phyloP scores from a whole-genome alignment of 2,888 invertebrate species.

The Melanostoma scalare region DNA sequence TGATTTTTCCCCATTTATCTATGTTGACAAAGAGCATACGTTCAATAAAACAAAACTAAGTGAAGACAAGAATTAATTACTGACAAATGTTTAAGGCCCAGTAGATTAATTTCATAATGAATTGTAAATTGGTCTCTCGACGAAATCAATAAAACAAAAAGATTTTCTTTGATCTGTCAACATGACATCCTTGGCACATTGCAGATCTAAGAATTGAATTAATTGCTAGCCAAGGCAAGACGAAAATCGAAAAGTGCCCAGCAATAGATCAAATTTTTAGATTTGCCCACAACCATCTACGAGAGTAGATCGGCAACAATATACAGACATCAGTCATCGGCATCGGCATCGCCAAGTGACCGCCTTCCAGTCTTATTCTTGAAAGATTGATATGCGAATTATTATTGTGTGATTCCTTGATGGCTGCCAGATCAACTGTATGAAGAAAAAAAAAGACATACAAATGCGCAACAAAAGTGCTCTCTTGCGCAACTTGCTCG shows the following conservation, averaged over 20 bases:
- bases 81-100: constrained; percentile 54
- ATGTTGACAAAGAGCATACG: constrained; percentile 39
- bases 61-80: constrained; percentile 68
- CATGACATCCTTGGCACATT: constrained; percentile 66
- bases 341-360: background rate
- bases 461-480: constrained; percentile 40
- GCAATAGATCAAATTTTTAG: constrained; percentile 56
- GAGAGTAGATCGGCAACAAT: background rate
- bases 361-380: constrained; percentile 2
- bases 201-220: constrained; percentile 40
- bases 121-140: constrained; percentile 39
- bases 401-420: constrained; percentile 62
- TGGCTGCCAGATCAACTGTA: constrained; percentile 60
- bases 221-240: constrained; percentile 25
- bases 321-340: background rate
- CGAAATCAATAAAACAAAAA: constrained; percentile 27
- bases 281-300: constrained; percentile 13
- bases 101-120: constrained; percentile 45
- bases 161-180: constrained; percentile 33
- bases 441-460: background rate
- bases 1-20: constrained; percentile 49
- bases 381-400: constrained; percentile 62
- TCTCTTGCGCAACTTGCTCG: constrained; percentile 41
- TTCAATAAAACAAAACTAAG: constrained; percentile 12
- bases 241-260: constrained; percentile 36